Conservation (phyloP, 2,797 vertebrate species). For the Emydoidea blandingii region DNA sequence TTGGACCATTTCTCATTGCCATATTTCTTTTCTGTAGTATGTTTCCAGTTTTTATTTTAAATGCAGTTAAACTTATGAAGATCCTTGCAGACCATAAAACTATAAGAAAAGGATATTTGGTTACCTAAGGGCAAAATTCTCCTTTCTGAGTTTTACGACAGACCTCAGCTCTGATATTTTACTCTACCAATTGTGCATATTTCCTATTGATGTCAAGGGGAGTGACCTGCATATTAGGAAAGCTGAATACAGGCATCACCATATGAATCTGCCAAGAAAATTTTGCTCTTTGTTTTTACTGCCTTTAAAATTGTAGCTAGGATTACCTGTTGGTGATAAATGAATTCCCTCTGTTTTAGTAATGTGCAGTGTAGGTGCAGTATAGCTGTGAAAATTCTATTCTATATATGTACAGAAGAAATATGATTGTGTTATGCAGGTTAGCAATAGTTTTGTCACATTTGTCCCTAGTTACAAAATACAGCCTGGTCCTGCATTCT, state of each 20-base stretch:
- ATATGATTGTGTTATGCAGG: not conserved
- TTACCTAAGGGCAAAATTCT: not conserved
- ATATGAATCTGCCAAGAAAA: not conserved
- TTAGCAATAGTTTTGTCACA: not conserved
- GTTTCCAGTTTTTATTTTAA: not conserved
- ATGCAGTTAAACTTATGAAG: not conserved
- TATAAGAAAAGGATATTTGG: not conserved
- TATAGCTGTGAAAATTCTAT: not conserved
- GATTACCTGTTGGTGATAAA: not conserved
- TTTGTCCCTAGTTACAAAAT: not conserved
- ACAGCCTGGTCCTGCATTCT: not conserved
- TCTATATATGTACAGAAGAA: not conserved
- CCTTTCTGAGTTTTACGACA: not conserved
- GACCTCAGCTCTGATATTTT: conserved; percentile 2
- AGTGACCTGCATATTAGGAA: not conserved
- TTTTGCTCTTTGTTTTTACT: not conserved
- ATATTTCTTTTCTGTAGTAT: not conserved
- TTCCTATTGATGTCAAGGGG: not conserved
- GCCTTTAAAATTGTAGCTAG: not conserved
- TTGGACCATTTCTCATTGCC: not conserved
- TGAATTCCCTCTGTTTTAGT: not conserved
- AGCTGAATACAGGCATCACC: not conserved
- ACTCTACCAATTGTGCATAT: not conserved
- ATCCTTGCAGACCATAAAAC: not conserved
- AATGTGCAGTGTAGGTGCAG: not conserved